Evolutionary conservation across 2,113 vertebrate species (phyloP), one percentile per base, ranked within the genome.

Genomic region (Menidia beryllina): DNA sequence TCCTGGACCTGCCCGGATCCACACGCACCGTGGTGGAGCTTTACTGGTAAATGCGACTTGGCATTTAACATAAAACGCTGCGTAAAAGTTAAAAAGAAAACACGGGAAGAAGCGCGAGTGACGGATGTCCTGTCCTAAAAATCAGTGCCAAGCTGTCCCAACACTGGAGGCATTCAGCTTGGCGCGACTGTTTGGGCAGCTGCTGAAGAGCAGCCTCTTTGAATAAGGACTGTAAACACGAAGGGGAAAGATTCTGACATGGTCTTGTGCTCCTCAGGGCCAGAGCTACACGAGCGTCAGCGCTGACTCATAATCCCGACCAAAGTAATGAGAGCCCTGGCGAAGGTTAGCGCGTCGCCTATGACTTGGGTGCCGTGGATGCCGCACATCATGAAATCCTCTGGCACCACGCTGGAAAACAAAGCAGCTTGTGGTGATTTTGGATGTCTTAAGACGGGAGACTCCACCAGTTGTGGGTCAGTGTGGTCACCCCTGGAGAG

Each of bases 101-200:
- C 63, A 84, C 63, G 74, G 76, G 78, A 85, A 78, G 67, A 72
- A 79, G 65, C 70, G 74, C 85, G 82, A 90, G 88, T 91, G 89
- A 88, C 72, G 70, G 82, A 88, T 80, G 81, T 82, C 85, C 85
- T 78, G 71, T 84, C 85, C 82, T 84, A 8, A 82, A 90, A 90
- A 83, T 77, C 39, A 84, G 80, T 62, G 77, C 79, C 69, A 67
- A 72, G 80, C 85, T 86, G 82, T 89, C 81, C 76, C 81, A 86
- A 91, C 89, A 92, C 85, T 88, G 77, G 83, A 83, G 67, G 86
- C 90, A 89, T 92, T 92, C 79, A 91, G 75, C 81, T 83, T 70
- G 38, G 79, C 50, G 75, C 30, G 83, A 88, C 85, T 91, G 81
- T 91, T 90, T 91, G 86, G 87, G 86, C 91, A 92, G 91, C 91